These are phyloP conservation scores for Nesidiocoris tenuis DNA, from an alignment of 2,888 invertebrate species.

Conservation along the genomic window DNA sequence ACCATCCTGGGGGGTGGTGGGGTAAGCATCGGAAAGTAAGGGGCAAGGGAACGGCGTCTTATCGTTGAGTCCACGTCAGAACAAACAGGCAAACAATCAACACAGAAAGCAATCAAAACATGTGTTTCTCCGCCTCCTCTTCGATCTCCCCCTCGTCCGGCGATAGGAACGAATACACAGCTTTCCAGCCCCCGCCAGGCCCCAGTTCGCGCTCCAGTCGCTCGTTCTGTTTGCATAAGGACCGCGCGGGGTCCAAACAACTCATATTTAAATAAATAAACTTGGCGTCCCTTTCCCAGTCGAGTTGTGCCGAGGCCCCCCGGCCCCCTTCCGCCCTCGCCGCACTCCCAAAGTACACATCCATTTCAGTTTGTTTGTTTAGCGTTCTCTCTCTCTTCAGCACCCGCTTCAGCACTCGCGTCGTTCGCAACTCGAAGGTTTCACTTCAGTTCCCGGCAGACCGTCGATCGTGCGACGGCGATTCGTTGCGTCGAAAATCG, in stretches of 20 bases:
- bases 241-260: slow-evolving; percentile 50
- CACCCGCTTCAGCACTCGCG: slow-evolving; percentile 24
- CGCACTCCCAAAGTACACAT: slow-evolving; percentile 48
- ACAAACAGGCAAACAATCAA: slow-evolving; percentile 52
- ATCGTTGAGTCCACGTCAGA: slow-evolving; percentile 50
- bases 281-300: slow-evolving; percentile 48
- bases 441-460: slow-evolving; percentile 28
- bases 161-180: not conserved
- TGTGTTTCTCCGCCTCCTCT: slow-evolving; percentile 50
- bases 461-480: not conserved
- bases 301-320: not conserved
- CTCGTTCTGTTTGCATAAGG: slow-evolving; percentile 49
- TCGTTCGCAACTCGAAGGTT: slow-evolving; percentile 25
- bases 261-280: slow-evolving; percentile 53
- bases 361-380: slow-evolving; percentile 50
- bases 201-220: slow-evolving; percentile 15
- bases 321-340: not conserved
- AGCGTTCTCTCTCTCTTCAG: slow-evolving; percentile 44
- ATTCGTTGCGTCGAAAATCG: not conserved
- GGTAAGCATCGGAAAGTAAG: not conserved
- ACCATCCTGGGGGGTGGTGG: too few relatives aligned
- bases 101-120: slow-evolving; percentile 52
- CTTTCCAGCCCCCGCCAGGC: slow-evolving; percentile 18
- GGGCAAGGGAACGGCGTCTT: slow-evolving; percentile 44
- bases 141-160: slow-evolving; percentile 15